Evolutionary conservation across 2,888 invertebrate genomes (phyloP), one percentile per base, ranked within the genome.

Genomic region (Torymus aiolomorphi): DNA sequence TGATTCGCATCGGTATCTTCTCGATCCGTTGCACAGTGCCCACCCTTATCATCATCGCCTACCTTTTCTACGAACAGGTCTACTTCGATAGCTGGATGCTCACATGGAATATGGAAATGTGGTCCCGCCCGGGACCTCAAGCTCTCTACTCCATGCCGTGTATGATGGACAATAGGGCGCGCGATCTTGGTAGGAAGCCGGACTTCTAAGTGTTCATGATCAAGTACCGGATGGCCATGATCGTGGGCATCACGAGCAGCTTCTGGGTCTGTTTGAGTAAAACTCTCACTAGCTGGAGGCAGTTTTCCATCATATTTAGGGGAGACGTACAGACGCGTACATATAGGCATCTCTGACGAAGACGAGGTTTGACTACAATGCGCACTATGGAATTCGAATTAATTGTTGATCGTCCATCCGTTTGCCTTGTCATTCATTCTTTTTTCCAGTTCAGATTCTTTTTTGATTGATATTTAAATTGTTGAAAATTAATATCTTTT

Each of bases 241-340:
- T 98, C 84, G 98, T 98, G 70, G 99, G 99, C 1, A 97, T 98
- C 79, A 97, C 98, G 8, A 97, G 97, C 71, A 97, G 97, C 88
- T 97, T 98, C 85, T 99, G 98, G 98, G 96, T 99, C 80, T 97
- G 98, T 95, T 98, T 98, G 24, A 95, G 97, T 61, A 99, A 99
- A 92, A 99, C 99, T 0, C 93, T 98, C 87, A 95, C 95, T 81
- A 97, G 97, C 85, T 98, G 98, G 98, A 94, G 94, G 86, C 95
- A 96, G 89, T 97, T 89, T 95, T 96, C 85, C 94, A 96, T 89
- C 93, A 94, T 87, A 91, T 96, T 86, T 94, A 94, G 88, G 96
- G 96, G 2, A 90, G 93, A 82, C 92, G 94, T 69, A 91, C 92
- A 86, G 93, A 94, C 76, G 62, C 78, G 42, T 82, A 82, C 74